These are phyloP conservation scores for Lanistes nyassanus DNA, from an alignment of 1,140 invertebrate species.

Conservation along the genomic window DNA sequence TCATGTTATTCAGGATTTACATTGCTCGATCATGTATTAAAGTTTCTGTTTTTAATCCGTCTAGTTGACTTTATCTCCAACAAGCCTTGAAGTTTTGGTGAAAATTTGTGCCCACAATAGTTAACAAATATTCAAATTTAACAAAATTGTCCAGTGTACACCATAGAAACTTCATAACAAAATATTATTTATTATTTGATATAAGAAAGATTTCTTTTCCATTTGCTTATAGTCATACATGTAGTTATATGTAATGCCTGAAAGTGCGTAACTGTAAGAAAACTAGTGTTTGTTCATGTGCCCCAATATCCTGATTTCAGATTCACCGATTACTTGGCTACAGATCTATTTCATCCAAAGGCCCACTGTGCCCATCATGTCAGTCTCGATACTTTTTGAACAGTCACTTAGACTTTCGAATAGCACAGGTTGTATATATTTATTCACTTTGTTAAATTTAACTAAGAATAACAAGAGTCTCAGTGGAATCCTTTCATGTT, in stretches of 20 bases:
- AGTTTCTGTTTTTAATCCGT: no score
- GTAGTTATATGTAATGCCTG: not conserved
- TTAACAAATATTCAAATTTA: no score
- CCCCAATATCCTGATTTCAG: conserved; percentile 6
- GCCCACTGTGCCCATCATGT: conserved; percentile 11
- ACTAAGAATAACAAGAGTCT: not conserved
- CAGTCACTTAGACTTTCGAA: conserved; percentile 34
- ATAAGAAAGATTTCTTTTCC: not conserved
- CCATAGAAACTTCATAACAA: no score
- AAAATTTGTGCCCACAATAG: no score
- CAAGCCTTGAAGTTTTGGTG: no score
- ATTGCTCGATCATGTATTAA: no score
- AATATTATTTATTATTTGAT: no score
- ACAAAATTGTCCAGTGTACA: no score
- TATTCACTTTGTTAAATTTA: not conserved
- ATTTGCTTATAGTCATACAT: not conserved
- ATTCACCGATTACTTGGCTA: not conserved
- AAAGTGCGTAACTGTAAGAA: not conserved
- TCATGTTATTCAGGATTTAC: no score
- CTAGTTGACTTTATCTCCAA: no score
- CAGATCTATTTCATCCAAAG: not conserved
- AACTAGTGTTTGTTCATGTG: not conserved
- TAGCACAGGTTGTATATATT: conserved; percentile 27
- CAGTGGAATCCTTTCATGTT: not conserved
- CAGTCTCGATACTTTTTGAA: conserved; percentile 23